These are phyloP conservation scores for Albula glossodonta DNA, from an alignment of 2,113 vertebrate genomes.

Conservation along the genomic window DNA sequence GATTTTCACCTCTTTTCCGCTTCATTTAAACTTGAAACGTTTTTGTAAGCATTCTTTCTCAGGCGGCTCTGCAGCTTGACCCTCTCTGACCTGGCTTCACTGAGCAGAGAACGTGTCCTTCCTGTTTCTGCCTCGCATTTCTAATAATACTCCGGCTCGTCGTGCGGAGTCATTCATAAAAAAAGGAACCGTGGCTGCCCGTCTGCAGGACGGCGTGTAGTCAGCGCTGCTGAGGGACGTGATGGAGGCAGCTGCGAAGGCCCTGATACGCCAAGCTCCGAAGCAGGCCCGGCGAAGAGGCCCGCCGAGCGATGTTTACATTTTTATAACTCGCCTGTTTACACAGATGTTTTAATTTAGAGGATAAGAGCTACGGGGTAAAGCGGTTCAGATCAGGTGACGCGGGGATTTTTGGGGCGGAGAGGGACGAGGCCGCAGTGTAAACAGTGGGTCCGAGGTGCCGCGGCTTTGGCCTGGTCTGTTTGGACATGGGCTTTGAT, in stretches of 20 bases:
- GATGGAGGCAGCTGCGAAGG: not conserved
- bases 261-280: constrained; percentile 1
- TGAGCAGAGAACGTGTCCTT: not conserved
- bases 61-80: not conserved
- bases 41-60: too few species aligned
- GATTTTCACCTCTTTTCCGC: too few species aligned
- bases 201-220: not conserved
- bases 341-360: constrained; percentile 29
- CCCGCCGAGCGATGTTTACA: constrained; percentile 18
- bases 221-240: not conserved
- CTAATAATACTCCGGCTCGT: not conserved
- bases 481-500: constrained; percentile 23
- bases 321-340: constrained; percentile 21
- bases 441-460: constrained; percentile 12
- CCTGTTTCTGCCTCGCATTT: not conserved
- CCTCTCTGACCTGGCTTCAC: not conserved
- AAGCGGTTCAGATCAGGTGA: not conserved
- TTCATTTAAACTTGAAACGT: too few species aligned
- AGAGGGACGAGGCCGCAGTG: not conserved
- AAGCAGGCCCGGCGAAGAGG: not conserved
- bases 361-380: constrained; percentile 18
- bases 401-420: not conserved
- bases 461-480: not conserved
- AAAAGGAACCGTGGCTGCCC: not conserved
- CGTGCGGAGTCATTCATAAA: constrained; percentile 17